Base-by-base conservation (phyloP, 2,888 invertebrate species). In the Alsophila aescularia region DNA sequence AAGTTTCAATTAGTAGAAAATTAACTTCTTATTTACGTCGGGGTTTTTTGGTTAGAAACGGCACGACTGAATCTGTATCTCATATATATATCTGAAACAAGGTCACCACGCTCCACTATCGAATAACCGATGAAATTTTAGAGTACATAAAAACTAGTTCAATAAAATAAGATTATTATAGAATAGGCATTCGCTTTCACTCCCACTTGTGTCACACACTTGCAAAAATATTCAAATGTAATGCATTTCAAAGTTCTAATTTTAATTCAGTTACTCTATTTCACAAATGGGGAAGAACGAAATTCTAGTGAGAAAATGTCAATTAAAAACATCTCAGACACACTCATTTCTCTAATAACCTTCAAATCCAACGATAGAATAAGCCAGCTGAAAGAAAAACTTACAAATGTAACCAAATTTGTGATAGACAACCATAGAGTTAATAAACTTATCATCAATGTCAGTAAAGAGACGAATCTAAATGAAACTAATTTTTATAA, bases 401-500 rank as follows among this genome's bases (percentile, higher is more conserved):
- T 89, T 2, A 62, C 69, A 0, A 75, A 64, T 24, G 81, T 90
- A 6, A 69, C 81, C 2, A 61, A 47, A 13, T 89, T 82, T 62
- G 78, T 77, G 0, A 55, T 82, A 1, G 75, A 88, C 31, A 79
- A 75, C 59, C 72, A 81, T 16, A 69, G 73, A 35, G 71, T 79
- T 12, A 66, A 70, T 1, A 59, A 72, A 14, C 15, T 83, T 5
- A 34, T 90, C 0, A 55, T 55, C 0, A 82, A 86, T 40, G 68
- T 81, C 18, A 78, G 84, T 0, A 68, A 40, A 13, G 66, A 73
- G 34, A 77, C 77, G 0, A 50, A 68, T 44, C 55, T 90, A 0
- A 89, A 80, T 24, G 72, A 81, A 44, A 89, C 84, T 0, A 83
- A 81, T 45, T 90, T 90, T 56, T 85, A 67, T 49, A 71, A 81